Evolutionary conservation across 2,113 vertebrate species (phyloP).

Genomic region (human): DNA sequence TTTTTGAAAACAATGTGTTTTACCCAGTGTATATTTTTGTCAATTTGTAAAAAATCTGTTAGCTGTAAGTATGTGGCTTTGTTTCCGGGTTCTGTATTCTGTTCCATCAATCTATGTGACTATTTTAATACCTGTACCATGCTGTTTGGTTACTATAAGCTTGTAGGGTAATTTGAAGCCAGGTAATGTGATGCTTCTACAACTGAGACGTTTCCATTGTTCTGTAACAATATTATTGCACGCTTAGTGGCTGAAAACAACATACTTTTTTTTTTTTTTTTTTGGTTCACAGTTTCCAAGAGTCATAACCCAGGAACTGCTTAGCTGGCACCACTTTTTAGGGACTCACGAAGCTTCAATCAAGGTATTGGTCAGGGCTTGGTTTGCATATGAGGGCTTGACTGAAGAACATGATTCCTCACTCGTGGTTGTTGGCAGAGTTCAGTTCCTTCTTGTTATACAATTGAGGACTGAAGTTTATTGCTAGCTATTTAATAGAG

Average conservation of each 20-base stretch:
- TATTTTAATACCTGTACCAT: neutral
- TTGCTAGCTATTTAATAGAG: neutral
- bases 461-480: neutral
- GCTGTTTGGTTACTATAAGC: neutral
- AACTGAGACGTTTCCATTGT: neutral
- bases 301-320: neutral
- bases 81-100: neutral
- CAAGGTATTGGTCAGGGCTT: neutral
- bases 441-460: neutral
- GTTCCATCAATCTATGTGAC: neutral
- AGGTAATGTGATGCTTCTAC: neutral
- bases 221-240: neutral
- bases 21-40: neutral
- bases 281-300: neutral
- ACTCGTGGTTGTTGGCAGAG: neutral
- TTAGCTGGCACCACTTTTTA: neutral
- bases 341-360: neutral
- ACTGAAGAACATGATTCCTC: neutral
- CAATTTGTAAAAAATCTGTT: neutral
- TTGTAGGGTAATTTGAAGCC: neutral
- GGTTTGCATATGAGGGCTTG: neutral
- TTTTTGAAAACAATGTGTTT: neutral
- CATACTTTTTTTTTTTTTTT: neutral
- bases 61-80: neutral
- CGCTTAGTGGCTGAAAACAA: neutral